A percentile compares a stretch with the other conserved stretches of the same genome.
These are phyloP conservation scores for Helicoverpa zea DNA, from an alignment of 1,140 invertebrate species.

Conservation along the genomic window DNA sequence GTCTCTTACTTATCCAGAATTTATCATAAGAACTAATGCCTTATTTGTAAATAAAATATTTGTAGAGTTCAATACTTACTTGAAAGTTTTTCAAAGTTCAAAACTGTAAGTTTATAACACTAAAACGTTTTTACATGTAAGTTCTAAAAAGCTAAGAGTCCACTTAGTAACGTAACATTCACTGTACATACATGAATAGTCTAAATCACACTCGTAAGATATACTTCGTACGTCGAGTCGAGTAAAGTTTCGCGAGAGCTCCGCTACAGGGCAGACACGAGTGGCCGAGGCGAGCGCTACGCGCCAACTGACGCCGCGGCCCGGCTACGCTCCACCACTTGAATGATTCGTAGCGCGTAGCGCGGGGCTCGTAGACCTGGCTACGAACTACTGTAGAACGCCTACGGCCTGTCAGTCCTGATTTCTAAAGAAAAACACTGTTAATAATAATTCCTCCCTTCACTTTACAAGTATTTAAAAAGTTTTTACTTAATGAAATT, in stretches of 20 bases:
- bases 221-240: slow-evolving; percentile 28
- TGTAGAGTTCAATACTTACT: slow-evolving; percentile 9
- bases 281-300: slow-evolving; percentile 33
- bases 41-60: no score
- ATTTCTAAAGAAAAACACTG: not conserved
- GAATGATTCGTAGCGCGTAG: slow-evolving; percentile 37
- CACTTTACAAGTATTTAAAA: not conserved
- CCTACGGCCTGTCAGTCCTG: slow-evolving; percentile 30
- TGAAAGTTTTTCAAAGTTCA: slow-evolving; percentile 27
- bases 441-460: not conserved
- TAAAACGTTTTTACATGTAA: not conserved
- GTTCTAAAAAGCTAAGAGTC: not conserved
- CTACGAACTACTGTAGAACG: slow-evolving; percentile 36
- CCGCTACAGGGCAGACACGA: not conserved
- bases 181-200: slow-evolving; percentile 34
- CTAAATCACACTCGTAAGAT: not conserved
- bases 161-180: slow-evolving; percentile 26
- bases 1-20: no score
- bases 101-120: not conserved
- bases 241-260: slow-evolving; percentile 40
- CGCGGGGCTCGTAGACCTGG: slow-evolving; percentile 34
- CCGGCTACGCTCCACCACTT: not conserved
- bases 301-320: slow-evolving; percentile 45
- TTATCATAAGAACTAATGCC: no score
- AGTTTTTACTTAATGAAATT: not conserved